phyloP scores from a whole-genome alignment of 2,888 invertebrate species.

The Linyphia triangularis region DNA sequence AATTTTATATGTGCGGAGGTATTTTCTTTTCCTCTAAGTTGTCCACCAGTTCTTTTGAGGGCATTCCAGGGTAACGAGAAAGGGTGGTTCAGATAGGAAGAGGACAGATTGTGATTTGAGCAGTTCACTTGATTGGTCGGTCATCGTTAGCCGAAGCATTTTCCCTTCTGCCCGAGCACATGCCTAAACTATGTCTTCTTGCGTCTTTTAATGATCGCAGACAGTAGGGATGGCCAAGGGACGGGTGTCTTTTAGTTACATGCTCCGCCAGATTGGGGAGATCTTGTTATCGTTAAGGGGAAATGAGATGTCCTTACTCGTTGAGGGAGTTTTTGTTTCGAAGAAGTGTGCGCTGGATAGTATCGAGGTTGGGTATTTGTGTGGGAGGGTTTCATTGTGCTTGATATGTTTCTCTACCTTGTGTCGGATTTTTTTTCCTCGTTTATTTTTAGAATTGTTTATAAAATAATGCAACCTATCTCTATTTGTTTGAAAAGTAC shows the following conservation, averaged over 20 bases:
- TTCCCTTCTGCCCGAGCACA: neutral
- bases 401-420: too few relatives aligned
- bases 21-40: neutral
- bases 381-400: too few relatives aligned
- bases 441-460: too few relatives aligned
- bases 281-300: constrained; percentile 66
- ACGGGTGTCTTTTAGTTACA: constrained; percentile 30
- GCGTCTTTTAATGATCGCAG: neutral
- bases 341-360: neutral
- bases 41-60: neutral
- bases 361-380: neutral
- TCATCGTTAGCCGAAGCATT: constrained; percentile 41
- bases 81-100: neutral
- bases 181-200: constrained; percentile 19
- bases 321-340: neutral
- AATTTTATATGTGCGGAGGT: neutral
- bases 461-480: too few relatives aligned
- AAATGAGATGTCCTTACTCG: constrained; percentile 42
- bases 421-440: too few relatives aligned
- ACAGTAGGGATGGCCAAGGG: neutral
- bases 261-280: constrained; percentile 32
- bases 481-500: too few relatives aligned
- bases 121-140: constrained; percentile 34
- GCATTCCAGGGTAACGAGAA: too few relatives aligned
- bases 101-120: neutral